A percentile compares a stretch with the other conserved stretches of the same genome.
Evolutionary conservation across 2,113 vertebrate species (phyloP).

Genomic region (Dromaius novaehollandiae): DNA sequence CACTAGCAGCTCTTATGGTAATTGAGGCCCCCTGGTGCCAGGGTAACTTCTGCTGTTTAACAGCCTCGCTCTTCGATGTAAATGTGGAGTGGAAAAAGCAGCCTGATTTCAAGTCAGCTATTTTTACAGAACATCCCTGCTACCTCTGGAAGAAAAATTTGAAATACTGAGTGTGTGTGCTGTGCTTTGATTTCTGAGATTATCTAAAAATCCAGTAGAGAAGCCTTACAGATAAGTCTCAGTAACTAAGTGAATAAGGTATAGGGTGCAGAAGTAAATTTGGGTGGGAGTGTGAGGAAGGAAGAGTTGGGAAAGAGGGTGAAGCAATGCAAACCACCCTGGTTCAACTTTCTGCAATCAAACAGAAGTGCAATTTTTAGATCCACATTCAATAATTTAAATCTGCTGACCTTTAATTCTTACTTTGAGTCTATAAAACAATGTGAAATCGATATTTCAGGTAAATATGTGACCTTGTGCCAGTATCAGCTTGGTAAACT

Average conservation of each 20-base stretch:
- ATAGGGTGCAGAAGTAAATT: background rate
- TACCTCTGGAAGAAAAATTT: background rate
- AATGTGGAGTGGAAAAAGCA: background rate
- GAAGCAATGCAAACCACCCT: background rate
- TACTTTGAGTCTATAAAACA: constrained; percentile 2
- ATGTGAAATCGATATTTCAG: constrained; percentile 24
- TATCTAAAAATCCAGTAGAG: background rate
- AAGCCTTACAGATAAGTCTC: background rate
- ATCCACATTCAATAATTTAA: background rate
- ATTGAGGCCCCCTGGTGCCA: constrained; percentile 15
- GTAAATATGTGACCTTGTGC: constrained; percentile 31
- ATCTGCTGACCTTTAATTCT: constrained; percentile 17
- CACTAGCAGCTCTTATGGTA: constrained; percentile 35
- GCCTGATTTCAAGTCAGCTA: background rate
- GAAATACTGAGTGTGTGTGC: background rate
- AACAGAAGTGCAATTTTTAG: background rate
- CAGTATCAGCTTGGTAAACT: background rate
- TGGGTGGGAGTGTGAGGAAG: background rate
- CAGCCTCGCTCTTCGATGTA: background rate
- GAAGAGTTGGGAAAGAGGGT: background rate
- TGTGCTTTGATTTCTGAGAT: background rate
- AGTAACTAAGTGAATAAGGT: background rate
- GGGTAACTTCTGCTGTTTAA: background rate
- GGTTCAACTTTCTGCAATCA: background rate
- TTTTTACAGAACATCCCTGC: background rate